Conservation (phyloP, 2,113 vertebrate genomes). For the Lates calcarifer region DNA sequence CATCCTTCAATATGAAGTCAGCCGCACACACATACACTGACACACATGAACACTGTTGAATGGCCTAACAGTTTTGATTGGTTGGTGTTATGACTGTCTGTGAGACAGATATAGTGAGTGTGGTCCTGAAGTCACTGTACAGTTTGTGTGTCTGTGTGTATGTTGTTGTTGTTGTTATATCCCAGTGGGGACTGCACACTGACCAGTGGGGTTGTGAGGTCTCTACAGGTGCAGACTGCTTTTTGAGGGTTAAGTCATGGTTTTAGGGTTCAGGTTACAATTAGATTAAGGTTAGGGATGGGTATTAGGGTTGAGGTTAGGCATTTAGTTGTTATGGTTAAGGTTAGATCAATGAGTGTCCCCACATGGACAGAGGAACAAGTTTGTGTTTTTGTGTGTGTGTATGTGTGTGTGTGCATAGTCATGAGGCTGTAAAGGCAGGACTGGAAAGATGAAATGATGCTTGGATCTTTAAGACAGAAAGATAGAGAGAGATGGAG, state of each 20-base stretch:
- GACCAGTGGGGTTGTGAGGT: too few species aligned
- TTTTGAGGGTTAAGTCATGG: too few species aligned
- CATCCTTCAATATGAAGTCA: background rate
- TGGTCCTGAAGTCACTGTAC: conserved; percentile 18
- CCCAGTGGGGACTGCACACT: too few species aligned
- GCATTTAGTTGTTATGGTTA: too few species aligned
- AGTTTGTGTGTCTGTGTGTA: conserved; percentile 1
- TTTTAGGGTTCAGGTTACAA: too few species aligned
- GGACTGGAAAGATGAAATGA: conserved; percentile 24
- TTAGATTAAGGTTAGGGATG: too few species aligned
- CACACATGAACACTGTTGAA: background rate
- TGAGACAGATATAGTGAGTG: conserved; percentile 15
- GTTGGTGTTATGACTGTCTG: conserved; percentile 24
- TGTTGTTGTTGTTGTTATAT: too few species aligned
- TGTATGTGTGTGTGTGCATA: background rate
- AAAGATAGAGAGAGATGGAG: background rate
- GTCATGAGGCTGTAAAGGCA: conserved; percentile 17
- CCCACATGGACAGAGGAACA: too few species aligned
- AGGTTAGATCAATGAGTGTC: too few species aligned
- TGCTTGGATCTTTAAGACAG: conserved; percentile 10
- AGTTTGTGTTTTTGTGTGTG: conserved; percentile 1
- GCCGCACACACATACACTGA: background rate
- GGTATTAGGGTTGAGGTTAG: too few species aligned
- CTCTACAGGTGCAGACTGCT: too few species aligned
- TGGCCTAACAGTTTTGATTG: conserved; percentile 19